Percentiles rank a stretch among this genome's conserved stretches.
Conservation (phyloP, 2,888 invertebrate species). For the Nemoura dubitans region DNA sequence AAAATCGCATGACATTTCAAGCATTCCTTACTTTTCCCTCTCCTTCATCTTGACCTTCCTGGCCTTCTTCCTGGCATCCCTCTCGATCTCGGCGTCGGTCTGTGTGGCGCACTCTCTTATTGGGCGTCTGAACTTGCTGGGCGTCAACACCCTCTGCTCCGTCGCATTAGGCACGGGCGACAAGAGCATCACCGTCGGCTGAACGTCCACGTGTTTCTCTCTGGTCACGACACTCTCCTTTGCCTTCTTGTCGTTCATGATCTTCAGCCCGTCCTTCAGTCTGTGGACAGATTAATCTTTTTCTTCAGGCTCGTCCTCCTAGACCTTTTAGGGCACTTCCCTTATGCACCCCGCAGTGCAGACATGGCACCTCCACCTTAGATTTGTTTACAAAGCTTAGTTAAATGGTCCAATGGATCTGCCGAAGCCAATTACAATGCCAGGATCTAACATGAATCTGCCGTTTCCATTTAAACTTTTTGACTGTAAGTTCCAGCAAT, state of each 20-base stretch:
- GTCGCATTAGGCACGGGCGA: conserved; percentile 51
- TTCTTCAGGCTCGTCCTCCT: too few species aligned
- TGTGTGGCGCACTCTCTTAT: conserved; percentile 75
- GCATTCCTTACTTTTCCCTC: conserved; percentile 46
- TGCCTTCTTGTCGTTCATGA: not conserved
- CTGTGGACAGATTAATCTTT: not conserved
- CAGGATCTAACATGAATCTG: too few species aligned
- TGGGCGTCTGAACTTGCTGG: conserved; percentile 63
- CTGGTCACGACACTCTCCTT: not conserved
- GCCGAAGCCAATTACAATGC: too few species aligned
- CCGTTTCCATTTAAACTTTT: too few species aligned
- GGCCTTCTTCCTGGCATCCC: conserved; percentile 32
- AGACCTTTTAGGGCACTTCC: too few species aligned
- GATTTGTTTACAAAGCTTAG: too few species aligned
- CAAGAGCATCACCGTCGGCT: conserved; percentile 52
- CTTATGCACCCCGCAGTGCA: too few species aligned
- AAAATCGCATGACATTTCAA: too few species aligned
- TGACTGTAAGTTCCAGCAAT: too few species aligned
- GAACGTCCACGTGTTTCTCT: conserved; percentile 20
- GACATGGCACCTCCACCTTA: too few species aligned
- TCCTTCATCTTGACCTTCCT: conserved; percentile 39
- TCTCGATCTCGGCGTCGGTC: conserved; percentile 63
- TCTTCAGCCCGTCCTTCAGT: not conserved
- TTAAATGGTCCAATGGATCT: too few species aligned
- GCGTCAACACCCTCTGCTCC: conserved; percentile 67